A percentile compares a stretch with the other conserved stretches of the same genome.
These are phyloP conservation scores for Melinaea menophilus DNA, from an alignment of 2,888 invertebrate genomes.

Conservation along the genomic window DNA sequence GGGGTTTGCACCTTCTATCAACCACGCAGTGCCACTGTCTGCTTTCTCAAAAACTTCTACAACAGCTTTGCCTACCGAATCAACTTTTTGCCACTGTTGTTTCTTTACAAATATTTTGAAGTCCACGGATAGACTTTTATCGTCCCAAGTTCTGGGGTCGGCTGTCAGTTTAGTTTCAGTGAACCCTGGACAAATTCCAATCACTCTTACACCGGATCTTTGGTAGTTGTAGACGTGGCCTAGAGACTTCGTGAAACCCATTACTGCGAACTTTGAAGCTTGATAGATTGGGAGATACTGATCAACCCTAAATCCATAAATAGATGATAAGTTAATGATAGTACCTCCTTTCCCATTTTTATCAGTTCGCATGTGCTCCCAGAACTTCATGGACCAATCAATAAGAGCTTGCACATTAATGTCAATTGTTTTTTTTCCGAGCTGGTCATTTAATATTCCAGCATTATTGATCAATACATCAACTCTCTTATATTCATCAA, in stretches of 20 bases:
- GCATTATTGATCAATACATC: constrained; percentile 69
- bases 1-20: constrained; percentile 63
- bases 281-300: constrained; percentile 77
- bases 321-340: constrained; percentile 81
- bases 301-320: constrained; percentile 73
- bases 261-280: constrained; percentile 78
- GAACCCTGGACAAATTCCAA: constrained; percentile 73
- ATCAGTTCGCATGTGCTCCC: constrained; percentile 77
- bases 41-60: constrained; percentile 54
- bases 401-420: constrained; percentile 55
- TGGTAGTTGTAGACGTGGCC: constrained; percentile 63
- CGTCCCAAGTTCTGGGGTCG: constrained; percentile 29
- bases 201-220: constrained; percentile 69
- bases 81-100: constrained; percentile 47
- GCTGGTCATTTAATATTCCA: constrained; percentile 50
- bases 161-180: constrained; percentile 58
- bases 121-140: constrained; percentile 33
- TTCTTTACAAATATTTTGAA: constrained; percentile 35
- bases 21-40: constrained; percentile 73
- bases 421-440: constrained; percentile 44
- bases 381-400: constrained; percentile 70
- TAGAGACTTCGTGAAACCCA: constrained; percentile 66
- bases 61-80: constrained; percentile 47
- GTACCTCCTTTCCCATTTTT: constrained; percentile 78
- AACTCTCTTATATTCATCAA: constrained; percentile 50